Conservation (phyloP, 1,140 invertebrate genomes). For the Pollicipes pollicipes region DNA sequence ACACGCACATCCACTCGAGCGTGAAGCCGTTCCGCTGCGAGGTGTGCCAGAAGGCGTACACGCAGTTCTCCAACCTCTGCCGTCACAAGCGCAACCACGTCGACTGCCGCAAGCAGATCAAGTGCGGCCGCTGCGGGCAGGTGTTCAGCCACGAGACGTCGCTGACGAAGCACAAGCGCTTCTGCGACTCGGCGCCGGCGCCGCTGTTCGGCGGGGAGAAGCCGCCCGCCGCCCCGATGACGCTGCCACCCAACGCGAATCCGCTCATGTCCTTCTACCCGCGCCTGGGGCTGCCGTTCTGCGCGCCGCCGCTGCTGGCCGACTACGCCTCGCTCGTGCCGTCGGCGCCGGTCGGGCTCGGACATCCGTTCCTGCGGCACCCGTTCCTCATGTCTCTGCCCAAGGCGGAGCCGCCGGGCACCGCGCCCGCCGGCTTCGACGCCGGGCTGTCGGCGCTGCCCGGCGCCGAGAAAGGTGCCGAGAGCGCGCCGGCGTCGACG, state of each 20-base stretch:
- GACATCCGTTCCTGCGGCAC: background rate
- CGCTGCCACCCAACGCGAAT: background rate
- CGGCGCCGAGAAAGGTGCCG: constrained; percentile 8
- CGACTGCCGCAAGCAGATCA: constrained; percentile 67
- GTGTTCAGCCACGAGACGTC: constrained; percentile 72
- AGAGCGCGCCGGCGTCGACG: background rate
- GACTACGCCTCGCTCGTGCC: background rate
- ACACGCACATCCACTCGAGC: constrained; percentile 96
- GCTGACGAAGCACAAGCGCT: constrained; percentile 38
- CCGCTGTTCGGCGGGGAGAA: constrained; percentile 12
- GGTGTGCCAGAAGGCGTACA: constrained; percentile 79
- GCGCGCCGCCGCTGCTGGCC: background rate
- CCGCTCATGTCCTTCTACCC: background rate
- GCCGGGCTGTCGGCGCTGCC: constrained; percentile 9
- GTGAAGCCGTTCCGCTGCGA: constrained; percentile 96
- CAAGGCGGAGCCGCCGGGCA: constrained; percentile 1
- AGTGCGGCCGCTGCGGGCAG: constrained; percentile 81
- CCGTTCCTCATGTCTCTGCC: background rate
- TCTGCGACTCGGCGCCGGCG: constrained; percentile 37
- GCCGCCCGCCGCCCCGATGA: constrained; percentile 8
- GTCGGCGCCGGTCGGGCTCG: background rate
- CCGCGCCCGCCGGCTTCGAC: constrained; percentile 9
- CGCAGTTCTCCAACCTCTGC: constrained; percentile 98
- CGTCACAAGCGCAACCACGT: constrained; percentile 97
- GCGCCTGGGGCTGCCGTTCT: background rate